Evolutionary conservation across 2,113 vertebrate species (phyloP).

Genomic region (Nipponia nippon): DNA sequence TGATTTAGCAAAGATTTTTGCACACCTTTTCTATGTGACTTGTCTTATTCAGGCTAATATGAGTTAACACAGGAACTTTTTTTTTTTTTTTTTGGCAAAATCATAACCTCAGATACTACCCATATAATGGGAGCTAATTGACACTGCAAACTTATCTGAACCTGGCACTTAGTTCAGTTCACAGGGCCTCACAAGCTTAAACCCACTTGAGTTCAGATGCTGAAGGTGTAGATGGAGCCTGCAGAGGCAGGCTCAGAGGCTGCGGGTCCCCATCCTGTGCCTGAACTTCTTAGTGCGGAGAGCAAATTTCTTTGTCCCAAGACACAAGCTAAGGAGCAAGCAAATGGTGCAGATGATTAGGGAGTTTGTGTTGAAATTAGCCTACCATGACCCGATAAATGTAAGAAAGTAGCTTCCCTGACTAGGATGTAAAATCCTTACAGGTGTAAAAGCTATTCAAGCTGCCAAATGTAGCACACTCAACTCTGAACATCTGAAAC

Average conservation of each 20-base stretch:
- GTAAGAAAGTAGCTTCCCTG: not conserved
- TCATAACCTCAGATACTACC: not conserved
- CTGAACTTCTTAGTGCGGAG: too few species aligned
- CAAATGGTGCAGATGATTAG: not conserved
- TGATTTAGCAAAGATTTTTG: not conserved
- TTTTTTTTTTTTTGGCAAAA: not conserved
- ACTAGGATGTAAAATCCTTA: not conserved
- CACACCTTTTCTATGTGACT: not conserved
- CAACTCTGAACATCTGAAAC: not conserved
- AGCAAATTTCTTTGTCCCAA: not conserved
- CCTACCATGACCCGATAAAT: not conserved
- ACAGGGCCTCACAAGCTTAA: not conserved
- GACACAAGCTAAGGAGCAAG: not conserved
- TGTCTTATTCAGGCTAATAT: not conserved
- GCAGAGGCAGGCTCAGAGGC: not conserved
- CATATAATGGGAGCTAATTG: not conserved
- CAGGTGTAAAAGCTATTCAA: not conserved
- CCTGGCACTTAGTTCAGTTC: not conserved
- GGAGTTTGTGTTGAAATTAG: not conserved
- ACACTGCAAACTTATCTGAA: not conserved
- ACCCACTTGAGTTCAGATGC: not conserved
- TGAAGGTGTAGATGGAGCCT: not conserved
- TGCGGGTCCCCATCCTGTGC: not conserved
- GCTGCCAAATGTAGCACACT: not conserved
- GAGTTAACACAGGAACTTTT: not conserved